Evolutionary conservation across 35 echinoderm and acorn worm species (phyloP).

Genomic region (Eucidaris tribuloides): DNA sequence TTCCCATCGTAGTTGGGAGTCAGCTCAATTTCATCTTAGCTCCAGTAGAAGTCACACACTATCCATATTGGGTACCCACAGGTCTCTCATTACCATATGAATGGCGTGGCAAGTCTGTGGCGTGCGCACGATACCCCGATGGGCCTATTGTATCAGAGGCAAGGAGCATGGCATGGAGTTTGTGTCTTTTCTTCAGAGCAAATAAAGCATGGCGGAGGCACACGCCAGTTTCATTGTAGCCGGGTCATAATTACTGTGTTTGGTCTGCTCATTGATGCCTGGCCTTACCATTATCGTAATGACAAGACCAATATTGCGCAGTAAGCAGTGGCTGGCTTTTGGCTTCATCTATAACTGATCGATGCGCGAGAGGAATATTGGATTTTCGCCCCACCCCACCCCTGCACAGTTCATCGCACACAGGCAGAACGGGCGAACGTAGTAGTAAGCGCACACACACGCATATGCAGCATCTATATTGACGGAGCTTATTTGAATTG

Average conservation of each 20-base stretch:
- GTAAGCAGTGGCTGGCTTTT: neutral
- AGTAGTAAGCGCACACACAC: neutral
- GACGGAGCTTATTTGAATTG: slow-evolving; percentile 31
- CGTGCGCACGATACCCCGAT: neutral
- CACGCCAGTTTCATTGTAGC: neutral
- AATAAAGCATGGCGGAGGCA: neutral
- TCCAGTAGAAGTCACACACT: no score
- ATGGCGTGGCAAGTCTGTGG: neutral
- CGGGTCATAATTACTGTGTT: neutral
- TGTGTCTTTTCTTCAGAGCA: neutral
- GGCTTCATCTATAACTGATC: neutral
- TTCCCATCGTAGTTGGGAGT: no score
- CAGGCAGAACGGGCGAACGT: neutral
- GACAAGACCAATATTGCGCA: slow-evolving; percentile 23
- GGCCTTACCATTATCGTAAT: slow-evolving; percentile 6
- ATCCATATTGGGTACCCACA: no score
- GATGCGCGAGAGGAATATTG: neutral
- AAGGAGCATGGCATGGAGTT: neutral
- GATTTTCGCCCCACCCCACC: neutral
- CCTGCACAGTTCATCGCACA: neutral
- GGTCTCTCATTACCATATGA: neutral
- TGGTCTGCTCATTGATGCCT: neutral
- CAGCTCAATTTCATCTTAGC: no score
- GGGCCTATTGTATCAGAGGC: slow-evolving; percentile 10
- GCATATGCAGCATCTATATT: neutral